Evolutionary conservation across 64 coral and sea anemone genomes (phyloP), one percentile per base, ranked within the genome.

Genomic region (Pachyseris speciosa): DNA sequence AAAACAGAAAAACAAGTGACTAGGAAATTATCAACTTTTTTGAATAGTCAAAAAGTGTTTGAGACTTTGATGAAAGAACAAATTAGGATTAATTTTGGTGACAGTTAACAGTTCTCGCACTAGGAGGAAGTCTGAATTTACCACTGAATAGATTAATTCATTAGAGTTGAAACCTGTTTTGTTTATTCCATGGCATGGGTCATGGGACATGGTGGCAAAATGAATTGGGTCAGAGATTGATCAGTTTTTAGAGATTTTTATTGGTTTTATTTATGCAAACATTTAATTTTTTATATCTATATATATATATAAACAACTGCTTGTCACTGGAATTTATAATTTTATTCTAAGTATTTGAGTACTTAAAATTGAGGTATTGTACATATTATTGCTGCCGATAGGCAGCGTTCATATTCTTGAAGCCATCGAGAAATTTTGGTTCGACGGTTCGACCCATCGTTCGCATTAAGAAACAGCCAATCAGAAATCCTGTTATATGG

Each of bases 21-120:
- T 37, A 15, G 38, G 37, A 87, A 87, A 15, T 55, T 73, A 45
- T 87, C 67, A 55, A 71, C 55, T 37, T 31, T 85, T 52, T 86
- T 86, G 60, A 72, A 15, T 34, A 86, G 66, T 61, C 66, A 86
- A 86, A 86, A 44, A 86, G 84, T 72, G 66, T 86, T 86, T 86
- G 38, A 29, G 22, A 50, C 84, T 69, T 72, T 86, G 70, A 86
- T 86, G 84, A 86, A 86, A 71, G 84, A 86, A 86, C 84, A 86
- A 86, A 71, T 86, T 53, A 67, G 84, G 38, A 67, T 72, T 53
- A 86, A 85, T 86, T 86, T 86, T 7, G 41, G 51, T 72, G 26
- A 86, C 4, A 67, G 64, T 67, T 67, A 67, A 33, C 64, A 67
- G 28, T 67, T 67, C 64, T 67, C 27, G 64, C 64, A 67, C 64